Conservation (phyloP, 2,113 vertebrate genomes). For the Atractosteus spatula region DNA sequence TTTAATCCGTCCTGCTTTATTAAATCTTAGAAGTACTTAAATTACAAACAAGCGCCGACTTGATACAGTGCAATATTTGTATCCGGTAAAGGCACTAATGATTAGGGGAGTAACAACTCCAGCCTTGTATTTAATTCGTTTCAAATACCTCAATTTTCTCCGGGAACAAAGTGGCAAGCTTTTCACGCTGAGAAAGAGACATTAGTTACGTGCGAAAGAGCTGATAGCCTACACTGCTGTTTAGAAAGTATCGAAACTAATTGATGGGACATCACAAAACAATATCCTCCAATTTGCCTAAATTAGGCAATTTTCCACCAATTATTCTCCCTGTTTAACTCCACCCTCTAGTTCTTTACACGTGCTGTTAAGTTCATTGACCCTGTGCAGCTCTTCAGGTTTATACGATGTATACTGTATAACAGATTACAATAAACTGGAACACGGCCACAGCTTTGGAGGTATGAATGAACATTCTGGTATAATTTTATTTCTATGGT, state of each 20-base stretch:
- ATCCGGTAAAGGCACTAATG: background rate
- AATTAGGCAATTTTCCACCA: constrained; percentile 13
- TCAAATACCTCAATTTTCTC: background rate
- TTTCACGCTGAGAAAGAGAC: background rate
- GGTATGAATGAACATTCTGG: no score
- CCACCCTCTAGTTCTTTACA: background rate
- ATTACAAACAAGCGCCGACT: background rate
- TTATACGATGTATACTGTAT: no score
- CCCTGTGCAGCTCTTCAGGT: no score
- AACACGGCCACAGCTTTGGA: no score
- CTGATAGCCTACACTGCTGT: background rate
- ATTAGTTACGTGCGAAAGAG: background rate
- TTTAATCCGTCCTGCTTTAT: no score
- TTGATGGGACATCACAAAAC: constrained; percentile 16
- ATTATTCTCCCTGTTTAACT: background rate
- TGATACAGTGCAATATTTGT: no score
- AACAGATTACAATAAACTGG: no score
- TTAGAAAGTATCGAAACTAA: constrained; percentile 13
- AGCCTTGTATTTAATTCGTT: constrained; percentile 1
- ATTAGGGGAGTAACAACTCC: background rate
- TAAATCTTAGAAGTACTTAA: background rate
- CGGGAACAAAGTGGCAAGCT: background rate
- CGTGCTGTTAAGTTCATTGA: background rate
- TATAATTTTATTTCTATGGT: no score
- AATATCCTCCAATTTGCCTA: constrained; percentile 6